Evolutionary conservation across 2,113 vertebrate species (phyloP), one percentile per base, ranked within the genome.

Genomic region (Sorex araneus): DNA sequence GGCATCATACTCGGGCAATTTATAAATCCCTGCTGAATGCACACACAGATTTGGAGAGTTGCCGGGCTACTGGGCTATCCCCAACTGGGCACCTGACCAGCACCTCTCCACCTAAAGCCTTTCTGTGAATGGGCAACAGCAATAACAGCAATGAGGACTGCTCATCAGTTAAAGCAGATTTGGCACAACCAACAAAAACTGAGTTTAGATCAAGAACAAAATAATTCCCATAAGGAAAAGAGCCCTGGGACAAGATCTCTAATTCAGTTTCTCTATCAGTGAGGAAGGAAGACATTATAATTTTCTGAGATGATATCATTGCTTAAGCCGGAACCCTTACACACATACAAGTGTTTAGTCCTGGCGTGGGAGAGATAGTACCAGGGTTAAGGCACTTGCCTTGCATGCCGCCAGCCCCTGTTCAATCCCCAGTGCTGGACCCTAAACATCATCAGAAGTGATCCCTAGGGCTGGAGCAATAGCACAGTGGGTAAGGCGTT

Each of bases 181-280:
- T 0, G 3, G 73, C 28, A 66, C 40, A 32, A 71, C 45, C 81
- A 28, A 67, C 83, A 82, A 85, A 50, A 40, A 47, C 7, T 0
- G 2, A 87, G 25, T 75, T 81, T 9, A 74, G 40, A 81, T 6
- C 30, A 60, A 92, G 64, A 67, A 88, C 34, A 54, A 90, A 84
- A 82, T 6, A 47, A 76, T 43, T 74, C 64, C n/a, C 45, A 67
- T 3, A 25, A 71, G 64, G 69, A 63, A 75, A 40, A 67, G 83
- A 80, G 57, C 15, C 60, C 78, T 76, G 11, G 27, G 13, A 64
- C n/a, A 70, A 70, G 7, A 60, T 36, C 21, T 18, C n/a, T 28
- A 80, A 67, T 71, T 86, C 19, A 25, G 57, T 67, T 81, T 94
- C 77, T 92, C 73, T n/a, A 57, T 76, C 75, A 71, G 18, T 19